phyloP scores from a whole-genome alignment of 2,113 vertebrate species.

The Microcebus murinus region DNA sequence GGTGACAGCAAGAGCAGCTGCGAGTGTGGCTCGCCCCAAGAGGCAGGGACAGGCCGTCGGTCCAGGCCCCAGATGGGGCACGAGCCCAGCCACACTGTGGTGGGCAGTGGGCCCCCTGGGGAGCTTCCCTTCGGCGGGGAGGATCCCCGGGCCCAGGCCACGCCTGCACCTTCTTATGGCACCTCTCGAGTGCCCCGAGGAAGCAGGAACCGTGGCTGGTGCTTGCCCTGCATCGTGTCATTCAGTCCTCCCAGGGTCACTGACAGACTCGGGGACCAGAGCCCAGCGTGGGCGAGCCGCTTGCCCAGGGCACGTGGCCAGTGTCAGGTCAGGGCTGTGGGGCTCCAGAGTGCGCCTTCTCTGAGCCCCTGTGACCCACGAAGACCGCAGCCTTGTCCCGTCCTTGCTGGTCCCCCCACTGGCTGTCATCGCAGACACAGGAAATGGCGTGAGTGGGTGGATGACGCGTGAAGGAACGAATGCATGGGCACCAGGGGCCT shows the following conservation, averaged over 20 bases:
- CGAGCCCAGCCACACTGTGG: not conserved
- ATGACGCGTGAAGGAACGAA: not conserved
- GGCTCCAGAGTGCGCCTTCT: rapidly evolving
- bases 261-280: not conserved
- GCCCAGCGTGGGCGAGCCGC: not conserved
- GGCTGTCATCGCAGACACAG: not conserved
- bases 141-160: too few species aligned
- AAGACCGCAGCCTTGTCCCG: rapidly evolving
- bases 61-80: not conserved
- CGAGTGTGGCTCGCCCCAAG: too few species aligned
- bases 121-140: not conserved
- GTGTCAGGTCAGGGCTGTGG: not conserved
- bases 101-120: too few species aligned
- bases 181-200: rapidly evolving
- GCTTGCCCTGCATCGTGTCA: not conserved
- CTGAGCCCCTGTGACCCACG: not conserved
- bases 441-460: not conserved
- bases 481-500: not conserved
- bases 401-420: not conserved
- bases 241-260: not conserved
- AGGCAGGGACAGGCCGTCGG: rapidly evolving
- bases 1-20: too few species aligned
- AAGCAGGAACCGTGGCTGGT: not conserved
- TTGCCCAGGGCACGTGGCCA: not conserved
- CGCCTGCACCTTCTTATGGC: too few species aligned